Evolutionary conservation across 2,113 vertebrate genomes (phyloP), one percentile per base, ranked within the genome.

Genomic region (Misgurnus anguillicaudatus): DNA sequence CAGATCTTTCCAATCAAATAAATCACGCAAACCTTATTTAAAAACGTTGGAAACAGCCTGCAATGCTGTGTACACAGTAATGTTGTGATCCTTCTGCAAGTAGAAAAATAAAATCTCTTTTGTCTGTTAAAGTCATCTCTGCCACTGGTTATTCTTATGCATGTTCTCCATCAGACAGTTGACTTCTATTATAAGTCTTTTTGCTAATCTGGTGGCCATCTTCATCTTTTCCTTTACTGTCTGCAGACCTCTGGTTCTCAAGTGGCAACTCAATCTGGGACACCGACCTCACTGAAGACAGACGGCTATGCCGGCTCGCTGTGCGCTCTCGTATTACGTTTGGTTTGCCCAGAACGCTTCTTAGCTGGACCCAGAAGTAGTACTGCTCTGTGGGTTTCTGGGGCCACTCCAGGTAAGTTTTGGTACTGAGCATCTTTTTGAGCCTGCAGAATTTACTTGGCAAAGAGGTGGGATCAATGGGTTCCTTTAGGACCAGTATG

Each of bases 371-470:
- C 95, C 95, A 95, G 88, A 96, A 96, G 79, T 95, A 95, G 0
- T 79, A 72, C 41, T 92, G 91, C 8, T 94, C 89, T 19, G 85
- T 92, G 3, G 79, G 73, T 51, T 95, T 92, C 6, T 77, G 77
- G 0, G 95, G 95, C 95, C 95, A 95, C 86, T 96, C 94, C 81
- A 96, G 85, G 87, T 95, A 95, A 0, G 94, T 95, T 83, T 92
- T 94, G 63, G 86, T 91, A 1, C 86, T 91, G 63, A 95, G 85
- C 92, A 95, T 91, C 86, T 93, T 94, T 80, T 94, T 93, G 0
- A 95, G 90, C 41, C 90, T 92, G 80, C 91, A 93, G 62, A 94
- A 96, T 41, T 93, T 94, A 77, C 88, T 93, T 5, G 95, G 95
- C 45, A 95, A 69, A 0, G 90, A 93, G 39, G 70, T 82, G 0